A percentile compares a stretch with the other conserved stretches of the same genome.
Conservation (phyloP, 2,888 invertebrate genomes). For the Clivina fossor region DNA sequence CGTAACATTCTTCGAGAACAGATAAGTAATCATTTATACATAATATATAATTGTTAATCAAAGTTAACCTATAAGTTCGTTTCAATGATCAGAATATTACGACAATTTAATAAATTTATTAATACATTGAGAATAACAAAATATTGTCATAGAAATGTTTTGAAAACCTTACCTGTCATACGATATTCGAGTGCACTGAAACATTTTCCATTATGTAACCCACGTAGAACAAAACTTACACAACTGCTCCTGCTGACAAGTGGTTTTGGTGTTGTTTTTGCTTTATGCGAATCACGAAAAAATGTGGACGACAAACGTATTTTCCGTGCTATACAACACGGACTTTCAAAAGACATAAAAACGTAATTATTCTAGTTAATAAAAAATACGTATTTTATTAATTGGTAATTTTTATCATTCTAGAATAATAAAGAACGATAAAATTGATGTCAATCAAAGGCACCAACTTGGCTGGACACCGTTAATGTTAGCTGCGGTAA, state of each 20-base stretch:
- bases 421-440: conserved; percentile 53
- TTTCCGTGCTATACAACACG: conserved; percentile 57
- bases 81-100: conserved; percentile 24
- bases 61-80: too few relatives aligned
- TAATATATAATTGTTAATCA: too few relatives aligned
- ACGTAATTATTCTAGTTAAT: conserved; percentile 47
- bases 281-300: conserved; percentile 44
- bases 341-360: conserved; percentile 55
- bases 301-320: conserved; percentile 53
- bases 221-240: conserved; percentile 12
- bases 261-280: conserved; percentile 40
- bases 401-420: conserved; percentile 14
- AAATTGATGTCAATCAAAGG: conserved; percentile 65
- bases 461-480: conserved; percentile 87
- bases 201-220: not conserved
- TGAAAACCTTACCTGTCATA: conserved; percentile 6
- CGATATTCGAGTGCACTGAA: too few relatives aligned
- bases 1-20: too few relatives aligned
- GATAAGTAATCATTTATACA: too few relatives aligned
- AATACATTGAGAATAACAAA: conserved; percentile 2
- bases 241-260: conserved; percentile 21
- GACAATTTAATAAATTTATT: conserved; percentile 19
- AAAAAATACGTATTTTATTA: conserved; percentile 17
- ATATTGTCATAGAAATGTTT: conserved; percentile 5
- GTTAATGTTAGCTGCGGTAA: conserved; percentile 81